These are phyloP conservation scores for Eubucco bourcierii DNA, from an alignment of 2,113 vertebrate species.

Conservation along the genomic window DNA sequence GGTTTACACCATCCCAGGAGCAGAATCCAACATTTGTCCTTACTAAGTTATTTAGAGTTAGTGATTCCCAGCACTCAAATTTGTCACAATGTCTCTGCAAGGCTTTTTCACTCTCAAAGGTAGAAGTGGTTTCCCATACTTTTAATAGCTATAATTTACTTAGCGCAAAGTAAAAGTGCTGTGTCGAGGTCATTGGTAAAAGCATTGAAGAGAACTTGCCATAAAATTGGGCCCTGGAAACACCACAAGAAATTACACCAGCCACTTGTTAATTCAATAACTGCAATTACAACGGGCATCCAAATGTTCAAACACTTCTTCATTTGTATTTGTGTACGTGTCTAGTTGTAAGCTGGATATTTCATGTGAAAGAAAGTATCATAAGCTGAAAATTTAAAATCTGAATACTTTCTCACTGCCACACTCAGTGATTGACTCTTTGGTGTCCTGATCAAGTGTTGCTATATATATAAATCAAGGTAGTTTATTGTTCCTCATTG, in stretches of 20 bases:
- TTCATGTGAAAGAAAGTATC: not conserved
- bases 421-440: not conserved
- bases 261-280: not conserved
- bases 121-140: too few relatives aligned
- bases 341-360: not conserved
- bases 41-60: too few relatives aligned
- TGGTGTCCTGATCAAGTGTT: not conserved
- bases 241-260: not conserved
- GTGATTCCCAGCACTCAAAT: too few relatives aligned
- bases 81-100: too few relatives aligned
- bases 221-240: not conserved
- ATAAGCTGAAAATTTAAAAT: not conserved
- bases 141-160: not conserved
- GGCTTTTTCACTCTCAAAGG: too few relatives aligned
- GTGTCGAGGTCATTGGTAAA: not conserved
- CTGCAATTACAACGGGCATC: not conserved
- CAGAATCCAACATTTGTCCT: too few relatives aligned
- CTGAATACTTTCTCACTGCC: not conserved
- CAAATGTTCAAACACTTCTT: not conserved
- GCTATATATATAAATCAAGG: not conserved
- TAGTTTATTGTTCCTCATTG: not conserved
- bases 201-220: not conserved
- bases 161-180: not conserved
- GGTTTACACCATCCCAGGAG: too few relatives aligned
- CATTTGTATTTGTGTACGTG: not conserved